Percentiles rank a stretch among this genome's conserved stretches.
These are phyloP conservation scores for Drosophila prosaltans DNA, from an alignment of 1,140 invertebrate species.

Conservation along the genomic window DNA sequence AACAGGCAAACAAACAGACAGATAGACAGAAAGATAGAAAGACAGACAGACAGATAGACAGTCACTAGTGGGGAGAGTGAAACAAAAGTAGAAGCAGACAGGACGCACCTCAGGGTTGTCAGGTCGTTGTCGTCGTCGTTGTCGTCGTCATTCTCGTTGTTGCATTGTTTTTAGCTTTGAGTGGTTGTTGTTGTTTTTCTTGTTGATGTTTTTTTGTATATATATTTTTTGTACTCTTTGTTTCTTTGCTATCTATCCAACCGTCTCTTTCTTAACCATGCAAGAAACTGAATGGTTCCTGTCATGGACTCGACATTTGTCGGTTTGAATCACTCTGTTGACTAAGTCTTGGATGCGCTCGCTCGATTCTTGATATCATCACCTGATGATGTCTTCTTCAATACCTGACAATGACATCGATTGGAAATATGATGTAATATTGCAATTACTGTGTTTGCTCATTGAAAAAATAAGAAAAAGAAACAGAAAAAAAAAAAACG, in stretches of 20 bases:
- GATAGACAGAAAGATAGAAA: background rate
- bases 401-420: conserved; percentile 1
- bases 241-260: background rate
- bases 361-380: background rate
- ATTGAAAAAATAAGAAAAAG: background rate
- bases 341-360: conserved; percentile 5
- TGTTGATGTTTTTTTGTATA: background rate
- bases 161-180: conserved; percentile 44
- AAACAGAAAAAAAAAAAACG: background rate
- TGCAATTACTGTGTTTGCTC: background rate
- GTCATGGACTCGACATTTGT: conserved; percentile 13
- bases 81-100: conserved; percentile 22
- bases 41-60: background rate
- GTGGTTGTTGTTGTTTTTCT: conserved; percentile 3
- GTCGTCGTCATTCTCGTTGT: conserved; percentile 43
- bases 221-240: background rate
- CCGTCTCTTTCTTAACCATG: conserved; percentile 5
- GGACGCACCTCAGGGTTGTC: conserved; percentile 52
- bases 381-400: background rate
- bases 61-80: background rate
- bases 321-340: background rate
- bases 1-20: conserved; percentile 24
- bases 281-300: conserved; percentile 6
- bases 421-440: background rate
- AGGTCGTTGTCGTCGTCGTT: conserved; percentile 52